Conservation (phyloP, 2,113 vertebrate species). For the Serilophus lunatus region DNA sequence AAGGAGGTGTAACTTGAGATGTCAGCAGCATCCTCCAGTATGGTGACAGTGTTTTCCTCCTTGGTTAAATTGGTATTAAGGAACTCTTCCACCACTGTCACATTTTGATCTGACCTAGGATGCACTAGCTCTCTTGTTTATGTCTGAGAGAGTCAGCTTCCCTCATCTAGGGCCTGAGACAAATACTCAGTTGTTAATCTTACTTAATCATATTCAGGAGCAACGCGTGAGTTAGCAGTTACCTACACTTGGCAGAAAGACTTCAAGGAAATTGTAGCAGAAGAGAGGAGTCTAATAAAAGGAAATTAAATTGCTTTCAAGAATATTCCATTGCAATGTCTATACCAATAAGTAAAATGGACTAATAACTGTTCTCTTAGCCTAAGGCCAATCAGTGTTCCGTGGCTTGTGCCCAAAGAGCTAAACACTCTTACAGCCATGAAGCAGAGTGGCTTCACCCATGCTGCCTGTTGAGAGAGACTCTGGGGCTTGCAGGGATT, state of each 20-base stretch:
- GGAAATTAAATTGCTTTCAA: slow-evolving; percentile 31
- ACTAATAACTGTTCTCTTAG: slow-evolving; percentile 6
- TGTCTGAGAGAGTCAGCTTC: neutral
- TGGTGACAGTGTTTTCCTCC: neutral
- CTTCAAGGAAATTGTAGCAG: slow-evolving; percentile 13
- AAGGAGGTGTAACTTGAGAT: neutral
- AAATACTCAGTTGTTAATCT: slow-evolving; percentile 12
- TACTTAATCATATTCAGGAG: neutral
- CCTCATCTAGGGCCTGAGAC: neutral
- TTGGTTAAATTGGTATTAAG: neutral
- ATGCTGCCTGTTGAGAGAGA: neutral
- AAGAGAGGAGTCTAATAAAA: slow-evolving; percentile 8
- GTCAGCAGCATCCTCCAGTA: neutral
- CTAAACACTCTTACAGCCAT: neutral
- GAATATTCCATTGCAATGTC: slow-evolving; percentile 18
- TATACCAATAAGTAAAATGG: slow-evolving; percentile 28
- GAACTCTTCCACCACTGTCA: neutral
- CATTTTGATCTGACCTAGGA: neutral
- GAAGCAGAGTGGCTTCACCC: neutral
- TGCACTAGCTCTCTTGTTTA: neutral
- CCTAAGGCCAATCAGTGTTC: neutral
- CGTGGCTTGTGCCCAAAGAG: neutral
- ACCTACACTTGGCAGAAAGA: slow-evolving; percentile 3
- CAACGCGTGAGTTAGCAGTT: slow-evolving; percentile 23
- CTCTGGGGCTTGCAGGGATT: neutral